phyloP scores from a whole-genome alignment of 2,888 invertebrate species.

The Trachelus troglodyta region DNA sequence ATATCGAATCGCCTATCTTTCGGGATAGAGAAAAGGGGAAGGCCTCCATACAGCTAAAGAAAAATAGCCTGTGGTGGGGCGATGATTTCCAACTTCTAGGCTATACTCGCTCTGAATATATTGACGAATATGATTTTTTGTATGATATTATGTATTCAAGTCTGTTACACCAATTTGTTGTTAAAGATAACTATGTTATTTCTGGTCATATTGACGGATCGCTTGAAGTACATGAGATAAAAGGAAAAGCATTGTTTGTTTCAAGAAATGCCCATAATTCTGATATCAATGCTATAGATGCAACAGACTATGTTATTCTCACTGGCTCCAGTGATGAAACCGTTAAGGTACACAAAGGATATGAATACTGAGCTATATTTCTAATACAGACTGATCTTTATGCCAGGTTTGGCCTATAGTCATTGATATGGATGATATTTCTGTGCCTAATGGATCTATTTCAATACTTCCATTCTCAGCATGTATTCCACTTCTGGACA shows the following conservation, averaged over 20 bases:
- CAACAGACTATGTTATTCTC: conserved; percentile 58
- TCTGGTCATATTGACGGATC: conserved; percentile 64
- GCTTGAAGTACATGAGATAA: conserved; percentile 33
- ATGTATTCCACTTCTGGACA: conserved; percentile 57
- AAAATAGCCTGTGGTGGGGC: conserved; percentile 69
- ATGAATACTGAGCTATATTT: background rate
- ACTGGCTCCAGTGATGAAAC: conserved; percentile 66
- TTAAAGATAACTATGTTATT: conserved; percentile 60
- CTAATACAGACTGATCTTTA: conserved; percentile 2
- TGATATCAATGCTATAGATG: conserved; percentile 67
- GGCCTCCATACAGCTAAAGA: conserved; percentile 70
- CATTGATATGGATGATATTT: background rate
- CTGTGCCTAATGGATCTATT: conserved; percentile 25
- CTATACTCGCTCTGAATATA: conserved; percentile 54
- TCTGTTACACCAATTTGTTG: conserved; percentile 65
- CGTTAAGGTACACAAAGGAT: conserved; percentile 57
- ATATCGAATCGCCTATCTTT: conserved; percentile 66
- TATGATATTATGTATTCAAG: conserved; percentile 29
- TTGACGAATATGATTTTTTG: conserved; percentile 40
- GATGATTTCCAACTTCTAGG: conserved; percentile 62
- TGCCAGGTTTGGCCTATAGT: conserved; percentile 41
- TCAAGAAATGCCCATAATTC: conserved; percentile 54
- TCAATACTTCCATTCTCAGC: conserved; percentile 19
- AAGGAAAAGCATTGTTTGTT: conserved; percentile 28
- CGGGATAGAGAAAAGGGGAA: conserved; percentile 67